Evolutionary conservation across 2,113 vertebrate genomes (phyloP), one percentile per base, ranked within the genome.

Genomic region (Hippotragus niger): DNA sequence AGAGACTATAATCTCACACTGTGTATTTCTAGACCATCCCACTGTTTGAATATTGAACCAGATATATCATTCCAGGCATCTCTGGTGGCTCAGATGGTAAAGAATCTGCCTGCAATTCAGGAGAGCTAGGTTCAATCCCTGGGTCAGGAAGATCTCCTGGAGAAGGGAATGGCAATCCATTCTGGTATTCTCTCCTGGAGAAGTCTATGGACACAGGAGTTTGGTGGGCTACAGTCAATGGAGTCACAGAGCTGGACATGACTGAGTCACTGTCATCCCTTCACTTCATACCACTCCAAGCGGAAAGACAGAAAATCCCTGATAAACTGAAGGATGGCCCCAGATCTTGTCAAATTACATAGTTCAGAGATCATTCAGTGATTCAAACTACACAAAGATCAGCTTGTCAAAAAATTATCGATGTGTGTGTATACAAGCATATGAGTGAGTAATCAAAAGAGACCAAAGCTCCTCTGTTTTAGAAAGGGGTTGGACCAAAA

Each of bases 261-360:
- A 23, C n/a, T 40, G n/a, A 23, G 67, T 40, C n/a, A 40, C n/a
- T 71, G 21, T 71, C 67, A 71, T 71, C 67, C 40, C 10, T 23
- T 71, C 19, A 71, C 9, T 71, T 71, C n/a, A 71, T 71, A 60
- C n/a, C 0, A 40, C 85, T 98, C 81, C 91, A 95, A 95, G 90
- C 93, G 98, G 64, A 98, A 96, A 60, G 90, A 97, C 96, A 58
- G 36, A 97, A 97, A 95, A 93, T 33, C 97, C 82, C 93, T 95
- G 80, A 95, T 21, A 12, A 6, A 58, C n/a, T 81, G 93, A 97
- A 97, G 96, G 98, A 98, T 53, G 97, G 98, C 90, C 95, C 57
- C 43, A 97, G 93, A 86, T 98, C 97, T 96, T 97, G 85, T 96
- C 95, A 98, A 97, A 98, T 97, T 83, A 98, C 43, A 53, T 31